Percentiles rank a stretch among this genome's conserved stretches.
Conservation (phyloP, 1,140 invertebrate species). For the Grapholita molesta region DNA sequence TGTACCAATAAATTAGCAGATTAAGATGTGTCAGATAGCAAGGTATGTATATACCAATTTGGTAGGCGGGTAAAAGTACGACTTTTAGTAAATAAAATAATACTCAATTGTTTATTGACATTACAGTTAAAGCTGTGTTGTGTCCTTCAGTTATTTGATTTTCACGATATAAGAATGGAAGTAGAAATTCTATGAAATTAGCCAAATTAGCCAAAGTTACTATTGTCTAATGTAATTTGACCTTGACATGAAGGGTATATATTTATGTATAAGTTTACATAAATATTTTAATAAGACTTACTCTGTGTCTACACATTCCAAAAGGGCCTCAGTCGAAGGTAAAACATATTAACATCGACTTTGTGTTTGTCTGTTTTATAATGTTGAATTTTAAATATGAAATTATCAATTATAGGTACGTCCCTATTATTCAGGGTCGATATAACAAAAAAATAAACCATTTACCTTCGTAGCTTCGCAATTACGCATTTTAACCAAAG, state of each 20-base stretch:
- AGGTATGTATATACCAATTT: not conserved
- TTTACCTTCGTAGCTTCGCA: no score
- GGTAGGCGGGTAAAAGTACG: not conserved
- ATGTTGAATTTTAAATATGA: not conserved
- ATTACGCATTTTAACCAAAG: no score
- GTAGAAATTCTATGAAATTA: not conserved
- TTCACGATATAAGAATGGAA: not conserved
- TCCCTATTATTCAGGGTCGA: no score
- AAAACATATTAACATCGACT: not conserved
- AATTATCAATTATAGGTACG: not conserved
- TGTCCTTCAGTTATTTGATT: not conserved
- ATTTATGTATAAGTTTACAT: not conserved
- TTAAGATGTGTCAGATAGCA: not conserved
- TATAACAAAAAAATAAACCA: no score
- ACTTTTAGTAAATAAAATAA: no score
- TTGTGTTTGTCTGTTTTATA: not conserved
- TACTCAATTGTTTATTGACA: no score
- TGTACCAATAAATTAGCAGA: no score
- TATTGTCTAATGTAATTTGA: not conserved
- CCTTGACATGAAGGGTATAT: not conserved
- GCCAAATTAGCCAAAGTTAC: not conserved
- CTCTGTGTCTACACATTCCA: not conserved
- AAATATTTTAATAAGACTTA: not conserved
- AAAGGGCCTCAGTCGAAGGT: not conserved
- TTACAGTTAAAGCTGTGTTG: no score